Percentiles rank a stretch among this genome's conserved stretches.
Evolutionary conservation across 2,797 vertebrate species (phyloP).

Genomic region (Picus viridis): DNA sequence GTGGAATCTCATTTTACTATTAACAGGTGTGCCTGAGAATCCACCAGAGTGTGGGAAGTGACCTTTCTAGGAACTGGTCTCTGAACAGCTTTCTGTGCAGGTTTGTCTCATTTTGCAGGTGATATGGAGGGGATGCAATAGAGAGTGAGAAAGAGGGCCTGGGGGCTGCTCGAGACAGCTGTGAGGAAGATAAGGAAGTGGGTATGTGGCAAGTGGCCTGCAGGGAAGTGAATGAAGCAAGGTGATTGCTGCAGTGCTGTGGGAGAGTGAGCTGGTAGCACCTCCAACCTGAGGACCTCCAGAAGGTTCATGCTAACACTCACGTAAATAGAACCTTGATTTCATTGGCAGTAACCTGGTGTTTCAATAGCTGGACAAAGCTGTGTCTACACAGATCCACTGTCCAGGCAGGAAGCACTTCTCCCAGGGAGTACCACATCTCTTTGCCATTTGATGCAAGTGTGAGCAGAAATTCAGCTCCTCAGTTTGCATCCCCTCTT

Average conservation of each 20-base stretch:
- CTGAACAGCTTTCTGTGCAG: background rate
- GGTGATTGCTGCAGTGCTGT: background rate
- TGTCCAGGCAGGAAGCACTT: background rate
- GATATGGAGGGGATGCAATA: accelerated
- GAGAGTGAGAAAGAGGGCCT: background rate
- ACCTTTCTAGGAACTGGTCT: background rate
- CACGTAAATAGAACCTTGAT: background rate
- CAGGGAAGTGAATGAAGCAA: background rate
- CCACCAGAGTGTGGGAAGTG: accelerated
- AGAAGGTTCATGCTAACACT: background rate
- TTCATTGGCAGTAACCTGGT: background rate
- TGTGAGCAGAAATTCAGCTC: background rate
- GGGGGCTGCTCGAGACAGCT: background rate
- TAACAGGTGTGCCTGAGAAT: background rate
- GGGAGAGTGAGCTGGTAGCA: background rate
- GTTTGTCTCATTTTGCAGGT: background rate
- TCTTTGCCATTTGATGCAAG: background rate
- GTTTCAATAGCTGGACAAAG: background rate
- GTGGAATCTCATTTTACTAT: background rate
- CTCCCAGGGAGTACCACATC: background rate
- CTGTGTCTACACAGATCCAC: background rate
- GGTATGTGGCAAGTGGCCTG: background rate
- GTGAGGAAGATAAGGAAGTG: background rate
- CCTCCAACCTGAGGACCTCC: background rate
- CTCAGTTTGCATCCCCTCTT: background rate